phyloP scores from a whole-genome alignment of 2,113 vertebrate species.

The Cervus canadensis region DNA sequence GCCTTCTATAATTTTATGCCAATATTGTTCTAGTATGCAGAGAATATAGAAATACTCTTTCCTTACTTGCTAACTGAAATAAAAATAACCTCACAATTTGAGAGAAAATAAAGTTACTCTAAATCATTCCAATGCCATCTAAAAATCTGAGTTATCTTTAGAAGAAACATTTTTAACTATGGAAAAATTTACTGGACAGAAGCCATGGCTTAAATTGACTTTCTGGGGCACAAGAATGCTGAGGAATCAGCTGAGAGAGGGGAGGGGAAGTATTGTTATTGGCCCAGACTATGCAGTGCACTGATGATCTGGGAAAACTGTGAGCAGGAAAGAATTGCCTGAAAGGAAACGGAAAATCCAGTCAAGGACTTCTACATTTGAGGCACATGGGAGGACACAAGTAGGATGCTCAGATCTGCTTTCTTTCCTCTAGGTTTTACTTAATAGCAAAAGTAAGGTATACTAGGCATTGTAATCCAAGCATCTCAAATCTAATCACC shows the following conservation, averaged over 20 bases:
- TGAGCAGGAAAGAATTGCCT: not conserved
- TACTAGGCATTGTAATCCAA: not conserved
- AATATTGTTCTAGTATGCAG: not conserved
- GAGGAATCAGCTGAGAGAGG: not conserved
- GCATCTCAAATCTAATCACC: not conserved
- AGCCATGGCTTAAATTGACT: not conserved
- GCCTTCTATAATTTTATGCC: not conserved
- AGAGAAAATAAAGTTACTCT: not conserved
- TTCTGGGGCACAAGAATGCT: not conserved
- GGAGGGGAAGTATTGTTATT: not conserved
- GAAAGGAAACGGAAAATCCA: not conserved
- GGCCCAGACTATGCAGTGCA: not conserved
- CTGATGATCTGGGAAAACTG: not conserved
- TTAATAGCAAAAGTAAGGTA: not conserved
- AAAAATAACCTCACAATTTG: not conserved
- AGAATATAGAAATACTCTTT: not conserved
- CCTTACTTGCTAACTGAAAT: not conserved
- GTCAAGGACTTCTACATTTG: not conserved
- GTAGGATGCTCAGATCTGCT: not conserved
- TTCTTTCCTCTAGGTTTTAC: not conserved
- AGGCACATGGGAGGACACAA: not conserved
- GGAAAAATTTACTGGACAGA: not conserved
- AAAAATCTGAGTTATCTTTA: not conserved
- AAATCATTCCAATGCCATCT: not conserved
- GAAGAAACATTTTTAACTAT: not conserved